Percentiles rank a stretch among this genome's conserved stretches.
phyloP scores from a whole-genome alignment of 2,797 vertebrate genomes.

The Miichthys miiuy region DNA sequence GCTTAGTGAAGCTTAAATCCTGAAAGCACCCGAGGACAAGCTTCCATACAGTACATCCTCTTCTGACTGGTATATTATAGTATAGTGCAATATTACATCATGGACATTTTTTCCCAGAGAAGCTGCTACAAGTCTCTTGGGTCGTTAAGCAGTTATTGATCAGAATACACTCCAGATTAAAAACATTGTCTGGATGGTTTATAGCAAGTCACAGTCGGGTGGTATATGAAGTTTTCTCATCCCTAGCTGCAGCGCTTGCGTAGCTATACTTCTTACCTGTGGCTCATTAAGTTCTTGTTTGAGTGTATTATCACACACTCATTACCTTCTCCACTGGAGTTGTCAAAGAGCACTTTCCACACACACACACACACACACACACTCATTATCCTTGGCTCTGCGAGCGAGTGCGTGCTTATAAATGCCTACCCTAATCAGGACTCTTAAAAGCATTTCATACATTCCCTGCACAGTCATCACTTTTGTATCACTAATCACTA shows the following conservation, averaged over 20 bases:
- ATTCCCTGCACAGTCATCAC: constrained; percentile 54
- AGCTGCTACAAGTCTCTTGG: constrained; percentile 13
- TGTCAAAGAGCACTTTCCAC: constrained; percentile 66
- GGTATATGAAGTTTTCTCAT: constrained; percentile 32
- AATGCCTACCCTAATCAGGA: constrained; percentile 53
- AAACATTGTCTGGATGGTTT: constrained; percentile 32
- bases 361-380: constrained; percentile 32
- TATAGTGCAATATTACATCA: constrained; percentile 6
- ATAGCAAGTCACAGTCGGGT: constrained; percentile 20
- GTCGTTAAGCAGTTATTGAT: constrained; percentile 55
- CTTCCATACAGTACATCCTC: not conserved
- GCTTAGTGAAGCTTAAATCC: constrained; percentile 12
- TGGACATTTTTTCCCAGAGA: constrained; percentile 9
- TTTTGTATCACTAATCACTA: constrained; percentile 56
- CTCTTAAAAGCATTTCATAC: constrained; percentile 48
- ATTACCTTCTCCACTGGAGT: constrained; percentile 75
- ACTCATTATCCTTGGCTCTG: constrained; percentile 57
- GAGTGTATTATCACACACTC: constrained; percentile 71
- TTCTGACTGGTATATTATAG: not conserved
- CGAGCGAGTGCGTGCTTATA: constrained; percentile 29
- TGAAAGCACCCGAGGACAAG: not conserved
- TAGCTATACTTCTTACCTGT: constrained; percentile 58
- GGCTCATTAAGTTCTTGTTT: constrained; percentile 74
- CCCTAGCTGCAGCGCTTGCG: constrained; percentile 11
- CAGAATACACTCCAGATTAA: constrained; percentile 35